Evolutionary conservation across 2,888 invertebrate species (phyloP), one percentile per base, ranked within the genome.

Genomic region (Trissolcus japonicus): DNA sequence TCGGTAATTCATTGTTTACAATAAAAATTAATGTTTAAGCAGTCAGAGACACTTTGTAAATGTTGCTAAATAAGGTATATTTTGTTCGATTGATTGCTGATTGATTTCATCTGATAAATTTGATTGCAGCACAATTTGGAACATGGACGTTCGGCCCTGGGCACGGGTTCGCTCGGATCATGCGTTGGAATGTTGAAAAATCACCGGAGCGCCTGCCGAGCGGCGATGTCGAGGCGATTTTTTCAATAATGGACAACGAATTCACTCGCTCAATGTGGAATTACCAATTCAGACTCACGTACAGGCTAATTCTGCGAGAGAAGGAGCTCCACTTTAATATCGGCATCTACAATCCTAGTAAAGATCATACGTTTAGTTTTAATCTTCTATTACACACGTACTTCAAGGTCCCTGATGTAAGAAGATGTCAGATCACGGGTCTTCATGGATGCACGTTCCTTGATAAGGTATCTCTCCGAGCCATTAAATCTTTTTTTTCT

Each of bases 261-360:
- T 96, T 95, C 89, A 96, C 98, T 17, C 92, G 96, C 77, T 94
- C 95, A 81, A 95, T 97, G 94, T 98, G 98, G 98, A 96, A 97
- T 89, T 95, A 95, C 90, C 95, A 94, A 93, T 98, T 98, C 90
- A 94, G 96, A 88, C 92, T 98, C 86, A 95, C 96, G n/a, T 97
- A 97, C 90, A 94, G 96, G 88, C 91, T 98, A 89, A 96, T 96
- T 83, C 91, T 98, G 76, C 93, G 96, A 80, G 96, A 96, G 90
- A 96, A 97, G 89, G 96, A 96, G 89, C 91, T 98, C 29, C 96
- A 96, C 90, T 96, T 96, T 90, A 96, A 96, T 89, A 95, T 98
- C 88, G 96, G 95, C 82, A 95, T 98, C 80, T 96, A 95, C 90
- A 98, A 98, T 91, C 97, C 96, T 41, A 96, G 96, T 91, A 96